Evolutionary conservation across 2,797 vertebrate species (phyloP).

Genomic region (Acanthopagrus latus): DNA sequence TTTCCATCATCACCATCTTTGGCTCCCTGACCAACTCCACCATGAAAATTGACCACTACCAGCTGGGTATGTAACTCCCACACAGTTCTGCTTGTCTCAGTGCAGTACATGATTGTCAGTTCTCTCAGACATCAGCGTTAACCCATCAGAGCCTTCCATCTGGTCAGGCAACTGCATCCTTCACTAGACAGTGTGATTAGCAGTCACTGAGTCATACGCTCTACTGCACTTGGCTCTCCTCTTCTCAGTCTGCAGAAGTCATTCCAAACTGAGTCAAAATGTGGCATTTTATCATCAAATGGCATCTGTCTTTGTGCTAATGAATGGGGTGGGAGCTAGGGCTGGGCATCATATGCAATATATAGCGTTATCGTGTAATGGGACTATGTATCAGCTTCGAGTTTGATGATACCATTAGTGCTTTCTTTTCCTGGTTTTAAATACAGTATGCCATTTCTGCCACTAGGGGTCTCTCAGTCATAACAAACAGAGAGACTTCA

Average conservation of each 20-base stretch:
- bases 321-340: too few relatives aligned
- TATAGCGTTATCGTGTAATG: too few relatives aligned
- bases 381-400: too few relatives aligned
- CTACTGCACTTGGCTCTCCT: background rate
- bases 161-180: background rate
- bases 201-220: constrained; percentile 2
- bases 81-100: background rate
- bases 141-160: background rate
- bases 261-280: background rate
- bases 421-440: too few relatives aligned
- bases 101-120: background rate
- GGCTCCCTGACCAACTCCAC: constrained; percentile 95
- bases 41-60: constrained; percentile 99
- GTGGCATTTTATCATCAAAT: background rate
- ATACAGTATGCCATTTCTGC: too few relatives aligned
- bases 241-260: background rate
- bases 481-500: too few relatives aligned
- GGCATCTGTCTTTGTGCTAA: background rate
- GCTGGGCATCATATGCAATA: too few relatives aligned
- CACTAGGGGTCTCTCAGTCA: too few relatives aligned
- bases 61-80: constrained; percentile 88
- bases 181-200: background rate
- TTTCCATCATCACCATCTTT: constrained; percentile 96
- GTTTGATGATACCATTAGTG: too few relatives aligned
- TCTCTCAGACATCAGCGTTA: background rate